Conservation (phyloP, 2,113 vertebrate genomes). For the Ceyx melanurus region DNA sequence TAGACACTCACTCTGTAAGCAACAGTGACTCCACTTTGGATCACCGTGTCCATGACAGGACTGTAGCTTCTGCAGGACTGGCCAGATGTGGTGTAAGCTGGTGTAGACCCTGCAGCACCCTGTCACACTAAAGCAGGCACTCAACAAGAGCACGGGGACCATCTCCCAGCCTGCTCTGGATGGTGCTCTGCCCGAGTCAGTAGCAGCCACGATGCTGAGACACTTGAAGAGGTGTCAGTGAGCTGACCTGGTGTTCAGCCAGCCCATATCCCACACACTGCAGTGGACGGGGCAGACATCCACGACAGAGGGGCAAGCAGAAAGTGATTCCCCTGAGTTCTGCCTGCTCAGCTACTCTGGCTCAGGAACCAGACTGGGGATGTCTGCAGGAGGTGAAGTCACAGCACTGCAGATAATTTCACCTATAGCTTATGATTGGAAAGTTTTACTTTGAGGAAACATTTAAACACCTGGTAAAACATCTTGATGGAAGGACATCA, state of each 20-base stretch:
- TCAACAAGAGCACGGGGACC: neutral
- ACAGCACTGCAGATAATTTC: neutral
- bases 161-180: neutral
- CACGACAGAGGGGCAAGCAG: neutral
- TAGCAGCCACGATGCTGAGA: neutral
- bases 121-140: neutral
- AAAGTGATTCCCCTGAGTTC: neutral
- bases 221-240: neutral
- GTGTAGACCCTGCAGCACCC: neutral
- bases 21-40: neutral
- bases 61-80: neutral
- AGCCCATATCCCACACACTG: neutral
- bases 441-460: neutral
- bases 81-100: neutral
- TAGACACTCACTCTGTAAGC: neutral
- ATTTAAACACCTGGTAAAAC: neutral
- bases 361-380: neutral
- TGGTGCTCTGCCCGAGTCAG: neutral
- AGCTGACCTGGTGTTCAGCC: neutral
- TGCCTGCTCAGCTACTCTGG: neutral
- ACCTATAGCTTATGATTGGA: neutral
- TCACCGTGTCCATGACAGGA: neutral
- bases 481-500: neutral
- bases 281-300: neutral
- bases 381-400: neutral